phyloP scores from a whole-genome alignment of 2,888 invertebrate species.

The Lepidocyrtinus sp. region DNA sequence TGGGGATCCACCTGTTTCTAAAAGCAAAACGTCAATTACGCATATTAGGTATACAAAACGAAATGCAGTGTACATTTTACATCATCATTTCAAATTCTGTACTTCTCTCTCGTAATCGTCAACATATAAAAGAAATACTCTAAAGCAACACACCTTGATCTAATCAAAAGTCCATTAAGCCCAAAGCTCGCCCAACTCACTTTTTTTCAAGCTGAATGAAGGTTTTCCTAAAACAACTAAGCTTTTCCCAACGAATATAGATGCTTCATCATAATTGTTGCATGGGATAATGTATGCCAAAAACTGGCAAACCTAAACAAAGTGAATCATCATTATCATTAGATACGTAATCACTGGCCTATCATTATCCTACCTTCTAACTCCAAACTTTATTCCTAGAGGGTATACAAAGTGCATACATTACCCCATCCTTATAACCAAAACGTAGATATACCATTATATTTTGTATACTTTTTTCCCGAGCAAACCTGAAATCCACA shows the following conservation, averaged over 20 bases:
- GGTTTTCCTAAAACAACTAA: constrained; percentile 54
- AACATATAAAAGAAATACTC: constrained; percentile 24
- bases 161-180: constrained; percentile 61
- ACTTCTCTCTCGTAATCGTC: constrained; percentile 43
- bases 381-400: not conserved
- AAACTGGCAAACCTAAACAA: constrained; percentile 50
- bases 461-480: no score
- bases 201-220: constrained; percentile 33
- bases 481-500: no score
- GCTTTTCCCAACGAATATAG: no score
- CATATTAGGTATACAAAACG: constrained; percentile 24
- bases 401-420: not conserved
- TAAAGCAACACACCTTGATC: constrained; percentile 57
- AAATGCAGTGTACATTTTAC: not conserved
- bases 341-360: constrained; percentile 48
- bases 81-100: no score
- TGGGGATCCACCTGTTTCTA: not conserved
- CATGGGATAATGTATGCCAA: constrained; percentile 42
- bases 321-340: constrained; percentile 58
- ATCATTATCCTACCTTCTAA: constrained; percentile 47
- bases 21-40: constrained; percentile 22
- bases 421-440: not conserved
- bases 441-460: not conserved
- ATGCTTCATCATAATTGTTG: constrained; percentile 40
- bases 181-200: constrained; percentile 48